Evolutionary conservation across 1,140 invertebrate genomes (phyloP).

Genomic region (Caenorhabditis brenneri): DNA sequence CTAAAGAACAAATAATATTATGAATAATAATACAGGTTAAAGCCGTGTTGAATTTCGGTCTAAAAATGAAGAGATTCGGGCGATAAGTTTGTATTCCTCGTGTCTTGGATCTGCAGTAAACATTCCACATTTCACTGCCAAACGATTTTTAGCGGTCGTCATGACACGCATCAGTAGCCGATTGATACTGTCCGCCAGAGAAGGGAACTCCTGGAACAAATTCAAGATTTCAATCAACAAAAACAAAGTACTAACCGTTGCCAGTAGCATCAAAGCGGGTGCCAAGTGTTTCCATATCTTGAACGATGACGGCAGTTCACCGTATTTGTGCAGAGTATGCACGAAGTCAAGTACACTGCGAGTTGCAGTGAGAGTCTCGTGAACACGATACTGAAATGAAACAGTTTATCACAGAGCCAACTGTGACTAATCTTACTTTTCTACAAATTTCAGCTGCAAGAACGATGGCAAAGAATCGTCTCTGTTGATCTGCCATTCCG

Average conservation of each 20-base stretch:
- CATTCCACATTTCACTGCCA: not conserved
- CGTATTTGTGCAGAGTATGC: not conserved
- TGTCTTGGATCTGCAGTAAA: not conserved
- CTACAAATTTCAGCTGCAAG: not conserved
- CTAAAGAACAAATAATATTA: not conserved
- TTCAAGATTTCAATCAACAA: not conserved
- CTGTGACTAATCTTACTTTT: not conserved
- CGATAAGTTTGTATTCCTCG: not conserved
- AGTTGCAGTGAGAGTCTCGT: not conserved
- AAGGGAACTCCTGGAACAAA: conserved; percentile 28
- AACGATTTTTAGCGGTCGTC: not conserved
- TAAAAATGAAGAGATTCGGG: not conserved
- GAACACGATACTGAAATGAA: conserved; percentile 2
- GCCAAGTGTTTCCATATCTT: conserved; percentile 28
- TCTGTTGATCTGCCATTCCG: not conserved
- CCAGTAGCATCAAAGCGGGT: not conserved
- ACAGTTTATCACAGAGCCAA: not conserved
- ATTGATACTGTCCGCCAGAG: not conserved
- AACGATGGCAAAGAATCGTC: conserved; percentile 8
- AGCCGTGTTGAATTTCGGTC: not conserved
- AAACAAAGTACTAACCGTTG: not conserved
- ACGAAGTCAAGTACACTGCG: not conserved
- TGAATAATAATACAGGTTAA: not conserved
- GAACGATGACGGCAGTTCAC: not conserved
- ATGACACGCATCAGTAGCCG: not conserved